Conservation (phyloP, 2,888 invertebrate species). For the Scaptomyza parva region DNA sequence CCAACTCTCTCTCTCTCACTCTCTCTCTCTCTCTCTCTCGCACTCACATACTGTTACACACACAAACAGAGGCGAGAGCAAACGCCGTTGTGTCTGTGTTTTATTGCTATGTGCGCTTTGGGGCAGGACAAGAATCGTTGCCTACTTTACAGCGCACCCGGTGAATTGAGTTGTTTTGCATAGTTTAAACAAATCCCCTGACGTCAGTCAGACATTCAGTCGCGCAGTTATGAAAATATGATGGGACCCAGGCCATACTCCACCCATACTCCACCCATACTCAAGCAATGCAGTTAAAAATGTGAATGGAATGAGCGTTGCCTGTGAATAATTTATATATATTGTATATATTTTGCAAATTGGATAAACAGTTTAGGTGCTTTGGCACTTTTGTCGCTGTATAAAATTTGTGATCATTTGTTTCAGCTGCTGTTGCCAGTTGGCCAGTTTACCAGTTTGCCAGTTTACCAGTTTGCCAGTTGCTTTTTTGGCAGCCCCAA, state of each 20-base stretch:
- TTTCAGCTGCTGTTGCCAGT: conserved; percentile 67
- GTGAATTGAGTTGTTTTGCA: conserved; percentile 72
- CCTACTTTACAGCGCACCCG: conserved; percentile 68
- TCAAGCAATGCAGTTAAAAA: conserved; percentile 8
- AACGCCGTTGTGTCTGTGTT: conserved; percentile 64
- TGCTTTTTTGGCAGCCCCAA: conserved; percentile 64
- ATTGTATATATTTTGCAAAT: conserved; percentile 64
- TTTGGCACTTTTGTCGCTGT: conserved; percentile 51
- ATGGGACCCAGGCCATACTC: conserved; percentile 20
- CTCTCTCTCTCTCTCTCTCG: no score
- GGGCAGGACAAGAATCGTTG: conserved; percentile 71
- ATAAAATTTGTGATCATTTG: conserved; percentile 76
- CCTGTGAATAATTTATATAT: conserved; percentile 77
- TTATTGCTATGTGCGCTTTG: conserved; percentile 79
- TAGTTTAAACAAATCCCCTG: conserved; percentile 71
- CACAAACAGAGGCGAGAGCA: conserved; percentile 37
- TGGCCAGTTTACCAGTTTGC: conserved; percentile 66
- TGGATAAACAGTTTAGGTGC: conserved; percentile 59
- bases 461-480: conserved; percentile 63
- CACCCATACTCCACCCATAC: background rate
- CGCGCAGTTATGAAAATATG: conserved; percentile 71
- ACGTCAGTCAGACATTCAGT: conserved; percentile 51
- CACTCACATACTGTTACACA: no score
- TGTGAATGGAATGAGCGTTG: conserved; percentile 6
- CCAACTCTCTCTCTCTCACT: conserved; percentile 1